Base-by-base conservation (phyloP, 2,113 vertebrate species). In the Paedocypris sp. region DNA sequence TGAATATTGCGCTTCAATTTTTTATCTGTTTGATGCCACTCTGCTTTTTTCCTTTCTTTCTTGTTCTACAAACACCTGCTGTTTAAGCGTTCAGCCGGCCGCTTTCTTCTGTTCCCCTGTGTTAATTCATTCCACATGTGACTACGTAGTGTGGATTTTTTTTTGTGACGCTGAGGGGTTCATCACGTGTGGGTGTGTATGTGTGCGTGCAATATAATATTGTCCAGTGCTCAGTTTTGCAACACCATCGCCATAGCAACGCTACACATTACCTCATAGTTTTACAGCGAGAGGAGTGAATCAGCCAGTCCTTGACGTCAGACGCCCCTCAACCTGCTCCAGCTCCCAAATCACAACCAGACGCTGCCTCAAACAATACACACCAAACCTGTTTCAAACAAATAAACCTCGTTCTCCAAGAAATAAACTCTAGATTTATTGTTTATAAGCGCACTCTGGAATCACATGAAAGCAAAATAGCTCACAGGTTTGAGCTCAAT, bases 281-380 rank as follows among this genome's bases (percentile, higher is more conserved):
- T 58, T 57, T 42, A 25, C 23, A 57, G 5, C 31, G 53, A 45
- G 28, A 20, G 25, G 22, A 25, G 25, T 58, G 39, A 39, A 58
- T 28, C 26, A 19, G 16, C 13, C 36, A 25, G 53, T 25, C 35
- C 33, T 20, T 53, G 47, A 60, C 56, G 48, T 66, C 64, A 60
- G 48, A 32, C 43, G 18, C 38, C 31, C 43, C 13, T 32, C 7
- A 32, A 23, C 45, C 36, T 28, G 19, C 8, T 66, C 31, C 48
- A 33, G 64, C 39, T 60, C 48, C 1, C 39, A 47, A 52, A 67
- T 47, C 10, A 41, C 53, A 61, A 60, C 57, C 64, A 61, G 64
- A 60, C n/a, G 4, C 41, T 13, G 6, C 54, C 31, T 32, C 53
- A 54, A 64, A 64, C 62, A 47, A 28, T 60, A 31, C 18, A 15